These are phyloP conservation scores for Eretmochelys imbricata DNA, from an alignment of 2,113 vertebrate genomes.

Conservation along the genomic window DNA sequence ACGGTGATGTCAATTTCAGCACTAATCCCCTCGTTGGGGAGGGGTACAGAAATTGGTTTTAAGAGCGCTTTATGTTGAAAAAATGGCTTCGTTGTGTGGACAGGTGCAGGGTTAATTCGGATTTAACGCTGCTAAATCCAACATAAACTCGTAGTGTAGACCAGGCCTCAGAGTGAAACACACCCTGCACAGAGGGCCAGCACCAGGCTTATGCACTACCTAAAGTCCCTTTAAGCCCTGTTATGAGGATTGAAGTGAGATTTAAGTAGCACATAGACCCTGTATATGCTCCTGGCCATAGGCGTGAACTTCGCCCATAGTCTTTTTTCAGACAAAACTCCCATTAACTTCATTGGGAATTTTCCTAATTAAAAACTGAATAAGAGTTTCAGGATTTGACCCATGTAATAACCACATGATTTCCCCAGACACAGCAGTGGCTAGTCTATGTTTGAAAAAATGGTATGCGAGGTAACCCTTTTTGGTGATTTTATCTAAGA, in stretches of 20 bases:
- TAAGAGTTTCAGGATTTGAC: slow-evolving; percentile 28
- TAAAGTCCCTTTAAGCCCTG: not conserved
- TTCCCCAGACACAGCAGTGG: not conserved
- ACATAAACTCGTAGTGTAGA: no score
- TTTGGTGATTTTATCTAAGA: slow-evolving; percentile 18
- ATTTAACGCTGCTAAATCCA: no score
- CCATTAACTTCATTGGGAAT: slow-evolving; percentile 15
- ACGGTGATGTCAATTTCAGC: no score
- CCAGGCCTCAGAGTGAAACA: not conserved
- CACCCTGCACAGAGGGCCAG: not conserved
- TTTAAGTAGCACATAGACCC: not conserved
- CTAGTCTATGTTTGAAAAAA: not conserved
- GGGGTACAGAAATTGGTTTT: no score
- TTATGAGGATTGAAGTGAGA: not conserved
- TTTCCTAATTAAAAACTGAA: slow-evolving; percentile 4
- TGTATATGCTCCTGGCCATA: not conserved
- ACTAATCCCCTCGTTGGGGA: no score
- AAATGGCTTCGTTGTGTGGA: no score
- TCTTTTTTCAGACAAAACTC: not conserved
- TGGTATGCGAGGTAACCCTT: not conserved
- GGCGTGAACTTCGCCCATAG: not conserved
- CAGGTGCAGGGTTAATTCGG: no score
- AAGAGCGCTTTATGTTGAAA: no score
- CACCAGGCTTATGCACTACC: not conserved
- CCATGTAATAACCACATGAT: not conserved